Evolutionary conservation across 2,113 vertebrate genomes (phyloP).

Genomic region (Otocyon megalotis): DNA sequence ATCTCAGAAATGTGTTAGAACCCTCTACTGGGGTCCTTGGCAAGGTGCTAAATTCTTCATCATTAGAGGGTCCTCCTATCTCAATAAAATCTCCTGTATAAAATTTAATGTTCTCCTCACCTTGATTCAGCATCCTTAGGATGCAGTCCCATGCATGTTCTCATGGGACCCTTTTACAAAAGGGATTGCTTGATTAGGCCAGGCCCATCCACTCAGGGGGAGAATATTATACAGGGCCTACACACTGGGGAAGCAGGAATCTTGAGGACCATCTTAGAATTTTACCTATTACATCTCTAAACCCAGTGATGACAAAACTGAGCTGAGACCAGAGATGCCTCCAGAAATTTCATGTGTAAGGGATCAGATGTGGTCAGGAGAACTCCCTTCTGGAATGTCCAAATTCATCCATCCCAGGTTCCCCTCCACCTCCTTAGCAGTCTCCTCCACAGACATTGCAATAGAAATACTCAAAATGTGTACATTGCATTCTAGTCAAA

Average conservation of each 20-base stretch:
- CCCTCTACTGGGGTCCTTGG: background rate
- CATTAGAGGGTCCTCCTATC: background rate
- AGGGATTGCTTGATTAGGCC: background rate
- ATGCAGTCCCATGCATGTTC: background rate
- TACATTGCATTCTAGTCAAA: background rate
- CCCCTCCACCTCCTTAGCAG: background rate
- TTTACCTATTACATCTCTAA: background rate
- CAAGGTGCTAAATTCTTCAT: background rate
- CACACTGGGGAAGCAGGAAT: background rate
- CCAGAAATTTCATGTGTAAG: background rate
- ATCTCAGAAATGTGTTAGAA: background rate
- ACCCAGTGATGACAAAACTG: background rate
- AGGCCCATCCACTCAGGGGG: background rate
- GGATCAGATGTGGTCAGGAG: background rate
- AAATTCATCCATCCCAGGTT: background rate
- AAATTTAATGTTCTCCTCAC: background rate
- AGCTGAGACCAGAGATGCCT: background rate
- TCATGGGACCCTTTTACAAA: background rate
- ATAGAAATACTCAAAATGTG: background rate
- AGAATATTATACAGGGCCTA: background rate
- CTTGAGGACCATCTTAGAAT: background rate
- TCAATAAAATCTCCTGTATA: background rate
- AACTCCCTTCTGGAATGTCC: background rate
- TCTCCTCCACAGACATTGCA: background rate
- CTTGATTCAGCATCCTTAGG: background rate